Evolutionary conservation across 2,797 vertebrate species (phyloP), one percentile per base, ranked within the genome.

Genomic region (Microctenopoma stevenorrisi): DNA sequence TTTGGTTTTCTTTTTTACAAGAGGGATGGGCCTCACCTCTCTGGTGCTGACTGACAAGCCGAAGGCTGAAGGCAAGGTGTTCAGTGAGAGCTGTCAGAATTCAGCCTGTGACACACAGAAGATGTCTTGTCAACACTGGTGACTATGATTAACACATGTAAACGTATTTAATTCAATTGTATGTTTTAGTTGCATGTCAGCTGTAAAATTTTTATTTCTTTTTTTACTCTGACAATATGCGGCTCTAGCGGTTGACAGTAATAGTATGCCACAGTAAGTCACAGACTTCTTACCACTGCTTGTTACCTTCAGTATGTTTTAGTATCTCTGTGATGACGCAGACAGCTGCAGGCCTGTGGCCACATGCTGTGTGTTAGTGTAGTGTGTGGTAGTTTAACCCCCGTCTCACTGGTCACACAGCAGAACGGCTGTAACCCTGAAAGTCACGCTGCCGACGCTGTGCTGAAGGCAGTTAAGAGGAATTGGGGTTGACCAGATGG

Each of bases 321-420:
- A 28, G 56, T 55, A 1, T 56, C 30, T 59, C 58, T 72, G 43
- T 72, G 57, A 76, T 60, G 53, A 52, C 46, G 68, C 49, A 58
- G 84, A 84, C 86, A 90, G 84, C 86, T 91, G 86, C 81, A 76
- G 60, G 68, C 71, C 49, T 75, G 71, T 16, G 60, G 63, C 53
- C 22, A 22, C 77, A 62, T 11, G 13, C 72, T 62, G 76, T 78
- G 66, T 82, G 81, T 83, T 76, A 57, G 64, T 55, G 44, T 71
- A 66, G 60, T 65, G 53, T 65, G 73, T 85, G 85, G 67, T 90
- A 79, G 86, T 78, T 88, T 82, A 84, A 84, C 86, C 71, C 54
- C 44, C 52, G 42, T 53, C 50, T 74, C 33, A 42, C 40, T 65
- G 64, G 68, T 76, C 47, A 53, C 64, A 80, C 28, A 72, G 63